Percentiles rank a stretch among this genome's conserved stretches.
phyloP scores from a whole-genome alignment of 2,113 vertebrate genomes.

The Lates calcarifer region DNA sequence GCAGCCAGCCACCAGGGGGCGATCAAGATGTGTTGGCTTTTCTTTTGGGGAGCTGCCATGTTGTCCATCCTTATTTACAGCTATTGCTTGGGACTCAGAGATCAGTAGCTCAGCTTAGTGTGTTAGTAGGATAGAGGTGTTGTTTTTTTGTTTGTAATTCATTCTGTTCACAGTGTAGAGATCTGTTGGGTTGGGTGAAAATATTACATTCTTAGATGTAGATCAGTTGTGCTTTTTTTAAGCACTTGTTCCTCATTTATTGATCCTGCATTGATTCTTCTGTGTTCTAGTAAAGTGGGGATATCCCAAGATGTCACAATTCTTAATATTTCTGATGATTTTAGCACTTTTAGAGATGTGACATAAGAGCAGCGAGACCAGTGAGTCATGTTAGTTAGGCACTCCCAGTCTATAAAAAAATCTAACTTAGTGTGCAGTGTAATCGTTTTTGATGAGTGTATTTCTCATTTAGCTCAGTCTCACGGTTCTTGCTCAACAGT shows the following conservation, averaged over 20 bases:
- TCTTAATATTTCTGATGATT: background rate
- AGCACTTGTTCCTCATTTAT: background rate
- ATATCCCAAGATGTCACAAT: constrained; percentile 41
- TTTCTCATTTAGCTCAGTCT: background rate
- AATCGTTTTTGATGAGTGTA: background rate
- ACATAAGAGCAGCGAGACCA: background rate
- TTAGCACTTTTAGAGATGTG: background rate
- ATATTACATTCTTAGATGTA: background rate
- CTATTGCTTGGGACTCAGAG: too few relatives aligned
- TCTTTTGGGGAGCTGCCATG: too few relatives aligned
- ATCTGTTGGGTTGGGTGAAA: constrained; percentile 2
- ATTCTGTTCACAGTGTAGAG: background rate
- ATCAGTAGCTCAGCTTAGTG: too few relatives aligned
- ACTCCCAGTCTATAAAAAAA: background rate
- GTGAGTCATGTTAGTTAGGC: constrained; percentile 13
- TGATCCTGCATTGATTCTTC: background rate
- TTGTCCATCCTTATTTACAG: too few relatives aligned
- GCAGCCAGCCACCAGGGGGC: too few relatives aligned
- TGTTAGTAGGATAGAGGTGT: background rate
- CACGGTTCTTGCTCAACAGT: constrained; percentile 20
- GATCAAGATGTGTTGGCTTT: too few relatives aligned
- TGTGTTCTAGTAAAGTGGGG: background rate
- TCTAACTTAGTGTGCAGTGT: background rate
- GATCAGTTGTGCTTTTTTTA: background rate
- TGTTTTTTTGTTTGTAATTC: background rate